These are phyloP conservation scores for Zaprionus ornatus DNA, from an alignment of 1,140 invertebrate genomes.

Conservation along the genomic window DNA sequence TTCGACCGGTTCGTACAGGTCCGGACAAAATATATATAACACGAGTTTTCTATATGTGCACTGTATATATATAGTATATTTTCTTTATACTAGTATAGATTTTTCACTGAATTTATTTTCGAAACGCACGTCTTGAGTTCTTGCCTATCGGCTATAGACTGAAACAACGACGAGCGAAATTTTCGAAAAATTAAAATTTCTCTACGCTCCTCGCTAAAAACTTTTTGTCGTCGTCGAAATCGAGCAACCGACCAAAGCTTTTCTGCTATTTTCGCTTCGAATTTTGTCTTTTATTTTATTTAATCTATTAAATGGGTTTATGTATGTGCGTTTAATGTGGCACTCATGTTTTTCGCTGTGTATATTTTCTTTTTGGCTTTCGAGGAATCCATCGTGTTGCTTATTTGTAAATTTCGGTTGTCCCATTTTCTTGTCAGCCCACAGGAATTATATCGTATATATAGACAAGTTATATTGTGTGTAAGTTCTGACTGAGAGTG, in stretches of 20 bases:
- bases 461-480: slow-evolving; percentile 3
- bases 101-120: slow-evolving; percentile 16
- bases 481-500: slow-evolving; percentile 3
- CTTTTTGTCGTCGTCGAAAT: slow-evolving; percentile 46
- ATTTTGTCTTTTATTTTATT: slow-evolving; percentile 45
- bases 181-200: slow-evolving; percentile 54
- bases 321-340: slow-evolving; percentile 32
- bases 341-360: slow-evolving; percentile 30
- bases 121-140: slow-evolving; percentile 66
- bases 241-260: slow-evolving; percentile 38
- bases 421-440: slow-evolving; percentile 19
- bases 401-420: slow-evolving; percentile 19
- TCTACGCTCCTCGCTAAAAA: slow-evolving; percentile 50
- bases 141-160: slow-evolving; percentile 63
- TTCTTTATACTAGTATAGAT: slow-evolving; percentile 18
- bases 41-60: slow-evolving; percentile 37
- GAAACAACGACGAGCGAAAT: slow-evolving; percentile 47
- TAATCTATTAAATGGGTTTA: slow-evolving; percentile 24
- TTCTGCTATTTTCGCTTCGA: slow-evolving; percentile 66
- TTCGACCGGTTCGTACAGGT: slow-evolving; percentile 53
- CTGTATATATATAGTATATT: slow-evolving; percentile 30
- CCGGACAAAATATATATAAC: slow-evolving; percentile 34
- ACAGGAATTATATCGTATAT: slow-evolving; percentile 4
- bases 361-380: slow-evolving; percentile 46
- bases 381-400: slow-evolving; percentile 17